These are phyloP conservation scores for Spodoptera frugiperda DNA, from an alignment of 1,140 invertebrate species.

Conservation along the genomic window DNA sequence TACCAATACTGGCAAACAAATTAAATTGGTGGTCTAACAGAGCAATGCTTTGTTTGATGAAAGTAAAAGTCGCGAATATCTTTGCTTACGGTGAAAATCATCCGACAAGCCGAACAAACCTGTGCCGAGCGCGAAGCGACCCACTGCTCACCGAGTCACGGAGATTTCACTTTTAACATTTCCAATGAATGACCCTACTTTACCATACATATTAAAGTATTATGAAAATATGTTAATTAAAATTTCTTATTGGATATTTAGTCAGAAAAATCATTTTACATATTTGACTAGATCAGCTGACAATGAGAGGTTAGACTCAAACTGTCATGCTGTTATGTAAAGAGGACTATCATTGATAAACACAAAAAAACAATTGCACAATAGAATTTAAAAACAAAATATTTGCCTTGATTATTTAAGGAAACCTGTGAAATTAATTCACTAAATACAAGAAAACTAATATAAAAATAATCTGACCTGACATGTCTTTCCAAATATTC, in stretches of 20 bases:
- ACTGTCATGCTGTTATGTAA: slow-evolving; percentile 84
- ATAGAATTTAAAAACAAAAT: slow-evolving; percentile 1
- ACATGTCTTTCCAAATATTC: slow-evolving; percentile 86
- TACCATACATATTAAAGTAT: slow-evolving; percentile 32
- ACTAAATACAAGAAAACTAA: slow-evolving; percentile 5
- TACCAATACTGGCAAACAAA: background rate
- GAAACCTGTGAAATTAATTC: slow-evolving; percentile 23
- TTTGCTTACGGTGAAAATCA: slow-evolving; percentile 68
- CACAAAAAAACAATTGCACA: slow-evolving; percentile 33
- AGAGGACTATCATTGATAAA: slow-evolving; percentile 59
- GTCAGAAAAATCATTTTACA: slow-evolving; percentile 32
- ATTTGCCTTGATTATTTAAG: background rate
- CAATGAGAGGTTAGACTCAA: slow-evolving; percentile 68
- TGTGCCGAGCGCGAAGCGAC: slow-evolving; percentile 65
- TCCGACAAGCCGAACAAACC: slow-evolving; percentile 71
- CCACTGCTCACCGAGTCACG: slow-evolving; percentile 67
- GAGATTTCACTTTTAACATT: slow-evolving; percentile 82
- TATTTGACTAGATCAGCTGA: slow-evolving; percentile 76
- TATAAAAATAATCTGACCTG: slow-evolving; percentile 78
- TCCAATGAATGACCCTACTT: slow-evolving; percentile 60
- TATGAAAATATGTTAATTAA: background rate
- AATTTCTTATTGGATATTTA: slow-evolving; percentile 15
- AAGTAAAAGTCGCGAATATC: slow-evolving; percentile 74
- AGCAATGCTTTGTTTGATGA: slow-evolving; percentile 61
- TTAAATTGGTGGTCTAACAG: slow-evolving; percentile 15